Evolutionary conservation across 35 echinoderm and acorn worm species (phyloP).

Genomic region (Heliocidaris tuberculata): DNA sequence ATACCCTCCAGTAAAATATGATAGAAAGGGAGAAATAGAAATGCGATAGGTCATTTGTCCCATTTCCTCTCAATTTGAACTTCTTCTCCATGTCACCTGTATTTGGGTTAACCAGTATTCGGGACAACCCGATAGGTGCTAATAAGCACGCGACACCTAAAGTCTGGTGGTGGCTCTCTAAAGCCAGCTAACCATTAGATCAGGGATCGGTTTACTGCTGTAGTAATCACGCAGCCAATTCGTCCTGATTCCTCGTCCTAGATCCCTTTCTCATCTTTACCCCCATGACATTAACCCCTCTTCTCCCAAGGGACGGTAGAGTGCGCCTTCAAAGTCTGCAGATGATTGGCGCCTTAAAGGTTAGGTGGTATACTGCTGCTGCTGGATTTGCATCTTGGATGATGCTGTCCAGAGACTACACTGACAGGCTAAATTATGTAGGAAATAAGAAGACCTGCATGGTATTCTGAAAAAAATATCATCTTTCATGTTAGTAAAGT

Average conservation of each 20-base stretch:
- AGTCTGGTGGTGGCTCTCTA: background rate
- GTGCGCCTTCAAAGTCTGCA: background rate
- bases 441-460: no score
- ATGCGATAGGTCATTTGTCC: background rate
- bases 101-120: background rate
- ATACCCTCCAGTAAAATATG: background rate
- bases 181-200: background rate
- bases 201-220: background rate
- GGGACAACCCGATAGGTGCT: background rate
- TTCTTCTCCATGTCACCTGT: background rate
- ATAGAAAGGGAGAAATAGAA: background rate
- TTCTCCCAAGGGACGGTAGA: background rate
- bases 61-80: background rate
- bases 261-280: background rate
- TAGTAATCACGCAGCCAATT: constrained; percentile 4
- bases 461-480: no score
- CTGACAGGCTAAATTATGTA: background rate
- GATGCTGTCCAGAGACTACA: background rate
- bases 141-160: background rate
- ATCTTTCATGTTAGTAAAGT: no score
- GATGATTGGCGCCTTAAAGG: background rate
- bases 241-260: background rate
- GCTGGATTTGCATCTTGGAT: background rate
- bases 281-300: background rate
- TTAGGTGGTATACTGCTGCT: background rate